Percentiles rank a stretch among this genome's conserved stretches.
phyloP scores from a whole-genome alignment of 2,113 vertebrate genomes.

The Capreolus pygargus region DNA sequence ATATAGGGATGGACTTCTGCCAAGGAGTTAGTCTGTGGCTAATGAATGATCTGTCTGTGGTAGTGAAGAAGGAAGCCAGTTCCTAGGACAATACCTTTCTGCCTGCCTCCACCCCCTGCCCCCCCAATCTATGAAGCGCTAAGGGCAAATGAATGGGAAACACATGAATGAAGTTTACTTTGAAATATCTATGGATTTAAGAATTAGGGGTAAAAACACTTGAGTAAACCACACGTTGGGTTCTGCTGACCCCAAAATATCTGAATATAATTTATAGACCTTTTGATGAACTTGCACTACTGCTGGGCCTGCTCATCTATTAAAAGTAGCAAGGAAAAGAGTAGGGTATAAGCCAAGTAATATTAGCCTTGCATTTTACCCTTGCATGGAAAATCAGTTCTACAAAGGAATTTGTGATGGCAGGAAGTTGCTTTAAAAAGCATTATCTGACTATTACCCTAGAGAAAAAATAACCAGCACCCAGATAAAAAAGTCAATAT shows the following conservation, averaged over 20 bases:
- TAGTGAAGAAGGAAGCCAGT: slow-evolving; percentile 29
- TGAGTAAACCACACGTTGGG: slow-evolving; percentile 44
- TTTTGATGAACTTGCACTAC: slow-evolving; percentile 27
- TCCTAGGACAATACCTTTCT: slow-evolving; percentile 8
- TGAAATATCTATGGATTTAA: slow-evolving; percentile 65
- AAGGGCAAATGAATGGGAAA: slow-evolving; percentile 58
- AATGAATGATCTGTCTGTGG: slow-evolving; percentile 58
- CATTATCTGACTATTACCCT: background rate
- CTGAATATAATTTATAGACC: slow-evolving; percentile 44
- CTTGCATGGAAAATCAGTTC: background rate
- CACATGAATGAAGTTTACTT: slow-evolving; percentile 63
- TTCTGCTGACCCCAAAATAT: slow-evolving; percentile 56
- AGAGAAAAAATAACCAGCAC: background rate
- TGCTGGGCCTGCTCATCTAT: background rate
- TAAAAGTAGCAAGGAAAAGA: background rate
- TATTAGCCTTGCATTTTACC: slow-evolving; percentile 39
- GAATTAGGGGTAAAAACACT: slow-evolving; percentile 49
- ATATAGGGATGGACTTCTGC: slow-evolving; percentile 43
- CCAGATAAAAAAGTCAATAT: slow-evolving; percentile 8
- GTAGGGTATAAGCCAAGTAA: slow-evolving; percentile 11
- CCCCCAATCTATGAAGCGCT: background rate
- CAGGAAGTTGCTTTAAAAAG: slow-evolving; percentile 41
- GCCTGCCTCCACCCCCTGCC: background rate
- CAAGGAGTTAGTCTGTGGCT: slow-evolving; percentile 56
- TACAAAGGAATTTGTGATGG: slow-evolving; percentile 25